A percentile compares a stretch with the other conserved stretches of the same genome.
These are phyloP conservation scores for Aphaenogaster ashmeadi DNA, from an alignment of 1,140 invertebrate species.

Conservation along the genomic window DNA sequence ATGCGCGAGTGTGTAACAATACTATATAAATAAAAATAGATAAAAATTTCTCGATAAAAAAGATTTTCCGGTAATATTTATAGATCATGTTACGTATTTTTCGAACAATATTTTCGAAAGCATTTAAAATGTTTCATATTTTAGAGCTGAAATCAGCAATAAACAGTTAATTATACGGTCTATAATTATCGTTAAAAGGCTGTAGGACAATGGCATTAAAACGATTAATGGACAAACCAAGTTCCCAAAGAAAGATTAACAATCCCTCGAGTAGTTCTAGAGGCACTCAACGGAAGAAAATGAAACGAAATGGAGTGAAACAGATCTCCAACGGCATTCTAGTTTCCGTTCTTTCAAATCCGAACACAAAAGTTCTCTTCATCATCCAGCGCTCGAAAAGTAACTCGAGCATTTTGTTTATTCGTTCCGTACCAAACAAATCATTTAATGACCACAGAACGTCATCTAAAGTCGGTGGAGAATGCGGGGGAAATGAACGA, in stretches of 20 bases:
- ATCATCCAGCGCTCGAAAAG: conserved; percentile 38
- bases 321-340: conserved; percentile 58
- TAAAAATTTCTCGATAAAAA: conserved; percentile 8
- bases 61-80: not conserved
- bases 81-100: not conserved
- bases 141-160: not conserved
- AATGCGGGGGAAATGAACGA: conserved; percentile 20
- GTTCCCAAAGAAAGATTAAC: conserved; percentile 63
- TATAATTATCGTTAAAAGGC: conserved; percentile 50
- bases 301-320: conserved; percentile 64
- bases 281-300: conserved; percentile 55
- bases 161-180: conserved; percentile 28
- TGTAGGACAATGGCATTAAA: conserved; percentile 41
- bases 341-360: conserved; percentile 59
- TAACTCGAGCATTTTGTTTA: conserved; percentile 48
- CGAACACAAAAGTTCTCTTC: conserved; percentile 51
- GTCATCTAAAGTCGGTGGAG: not conserved
- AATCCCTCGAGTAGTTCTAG: conserved; percentile 31
- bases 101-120: not conserved
- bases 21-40: not conserved
- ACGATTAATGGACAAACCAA: conserved; percentile 59
- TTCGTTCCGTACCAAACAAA: conserved; percentile 30
- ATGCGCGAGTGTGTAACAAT: no score
- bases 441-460: conserved; percentile 49
- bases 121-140: not conserved